Base-by-base conservation (phyloP, 2,888 invertebrate genomes). In the Diarsia dahlii region DNA sequence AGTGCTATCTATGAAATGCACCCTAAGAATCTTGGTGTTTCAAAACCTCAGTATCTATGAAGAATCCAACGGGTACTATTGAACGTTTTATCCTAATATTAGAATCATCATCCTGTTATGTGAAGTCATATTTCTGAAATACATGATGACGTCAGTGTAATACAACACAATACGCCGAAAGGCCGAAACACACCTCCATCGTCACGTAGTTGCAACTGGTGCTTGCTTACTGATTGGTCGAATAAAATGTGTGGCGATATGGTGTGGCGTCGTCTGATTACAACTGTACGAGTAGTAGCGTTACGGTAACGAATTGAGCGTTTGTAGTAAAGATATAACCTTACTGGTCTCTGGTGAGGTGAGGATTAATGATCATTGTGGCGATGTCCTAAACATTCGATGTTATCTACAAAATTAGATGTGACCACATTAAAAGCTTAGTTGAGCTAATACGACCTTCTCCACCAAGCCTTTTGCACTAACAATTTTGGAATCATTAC, bases 211-310 rank as follows among this genome's bases (percentile, higher is more conserved):
- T 56, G 39, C 23, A 56, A 56, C 13, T 39, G 20, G 15, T 28
- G 74, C 60, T 54, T n/a, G n/a, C 45, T 71, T n/a, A n/a, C 54
- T 66, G 71, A 84, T 86, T 86, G 86, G 84, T 34, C 50, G 68
- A 79, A 60, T 28, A 50, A 50, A 68, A 65, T 81, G 72, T 78
- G 70, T 85, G 83, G 84, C 84, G 79, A 71, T 82, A 78, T 82
- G 48, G 65, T 56, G 71, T 60, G 78, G 48, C 62, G 39, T 52
- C 74, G 67, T 62, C 66, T 63, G 78, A 85, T 81, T 62, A 56
- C 63, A 63, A n/a, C n/a, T 78, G 34, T 20, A 18, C 69, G 46
- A n/a, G n/a, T 46, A 48, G 6, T 50, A 46, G 46, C 39, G 28
- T 34, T 64, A 64, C 45, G 54, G 74, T 64, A 28, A 50, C 58